Evolutionary conservation across 2,797 vertebrate species (phyloP).

Genomic region (Rhinophrynus dorsalis): DNA sequence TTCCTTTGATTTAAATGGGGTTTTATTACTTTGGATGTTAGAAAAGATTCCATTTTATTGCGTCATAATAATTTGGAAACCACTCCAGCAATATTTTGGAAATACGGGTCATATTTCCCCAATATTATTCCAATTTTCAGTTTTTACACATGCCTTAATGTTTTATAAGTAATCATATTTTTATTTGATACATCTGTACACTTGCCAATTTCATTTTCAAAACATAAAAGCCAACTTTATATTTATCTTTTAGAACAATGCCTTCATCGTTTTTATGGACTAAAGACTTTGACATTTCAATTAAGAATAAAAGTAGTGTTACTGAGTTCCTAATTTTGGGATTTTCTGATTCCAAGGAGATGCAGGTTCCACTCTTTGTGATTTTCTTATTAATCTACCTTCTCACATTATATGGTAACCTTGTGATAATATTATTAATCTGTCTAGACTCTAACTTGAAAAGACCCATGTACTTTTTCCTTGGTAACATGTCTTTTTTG

Average conservation of each 20-base stretch:
- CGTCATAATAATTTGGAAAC: too few species aligned
- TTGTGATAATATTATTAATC: conserved; percentile 52
- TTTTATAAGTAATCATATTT: too few species aligned
- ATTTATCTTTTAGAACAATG: neutral
- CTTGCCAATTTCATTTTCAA: too few species aligned
- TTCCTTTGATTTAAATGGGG: too few species aligned
- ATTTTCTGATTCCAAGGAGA: conserved; percentile 43
- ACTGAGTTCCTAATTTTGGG: conserved; percentile 56
- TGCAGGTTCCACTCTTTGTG: conserved; percentile 43
- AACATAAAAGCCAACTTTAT: neutral
- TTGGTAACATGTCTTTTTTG: conserved; percentile 58
- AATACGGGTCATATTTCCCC: too few species aligned
- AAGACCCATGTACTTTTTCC: conserved; percentile 61
- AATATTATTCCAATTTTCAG: too few species aligned
- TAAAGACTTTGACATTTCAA: too few species aligned
- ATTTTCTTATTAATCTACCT: conserved; percentile 53
- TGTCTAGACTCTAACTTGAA: conserved; percentile 49
- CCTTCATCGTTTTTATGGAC: neutral
- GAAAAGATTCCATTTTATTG: too few species aligned
- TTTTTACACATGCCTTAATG: too few species aligned
- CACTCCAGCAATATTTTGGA: too few species aligned
- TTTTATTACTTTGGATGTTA: too few species aligned
- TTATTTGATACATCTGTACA: too few species aligned
- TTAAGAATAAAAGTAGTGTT: conserved; percentile 53
- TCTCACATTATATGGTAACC: conserved; percentile 53